A percentile compares a stretch with the other conserved stretches of the same genome.
These are phyloP conservation scores for Paguma larvata DNA, from an alignment of 2,797 vertebrate genomes.

Conservation along the genomic window DNA sequence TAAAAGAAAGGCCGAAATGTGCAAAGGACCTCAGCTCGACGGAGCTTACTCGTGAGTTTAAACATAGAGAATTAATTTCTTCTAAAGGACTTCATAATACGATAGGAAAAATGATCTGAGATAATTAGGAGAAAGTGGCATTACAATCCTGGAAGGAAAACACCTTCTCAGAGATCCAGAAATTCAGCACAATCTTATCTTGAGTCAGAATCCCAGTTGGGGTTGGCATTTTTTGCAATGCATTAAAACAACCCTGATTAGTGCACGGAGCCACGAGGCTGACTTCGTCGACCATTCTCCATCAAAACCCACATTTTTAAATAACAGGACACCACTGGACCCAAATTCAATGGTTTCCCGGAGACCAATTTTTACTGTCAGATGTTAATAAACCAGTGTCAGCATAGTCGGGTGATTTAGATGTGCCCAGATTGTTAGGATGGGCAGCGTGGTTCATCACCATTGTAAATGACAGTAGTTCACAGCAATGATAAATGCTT, in stretches of 20 bases:
- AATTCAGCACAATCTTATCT: conserved; percentile 64
- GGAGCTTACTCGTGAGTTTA: not conserved
- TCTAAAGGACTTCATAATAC: conserved; percentile 59
- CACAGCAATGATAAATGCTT: conserved; percentile 69
- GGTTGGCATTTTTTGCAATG: conserved; percentile 57
- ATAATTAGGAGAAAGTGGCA: conserved; percentile 66
- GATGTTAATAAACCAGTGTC: conserved; percentile 82
- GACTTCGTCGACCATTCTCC: conserved; percentile 66
- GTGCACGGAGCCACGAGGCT: not conserved
- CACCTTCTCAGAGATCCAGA: conserved; percentile 49
- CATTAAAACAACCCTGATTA: conserved; percentile 68
- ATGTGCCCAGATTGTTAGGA: conserved; percentile 57
- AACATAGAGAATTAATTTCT: conserved; percentile 66
- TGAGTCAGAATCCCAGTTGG: conserved; percentile 57
- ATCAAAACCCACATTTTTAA: conserved; percentile 78
- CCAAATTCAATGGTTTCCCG: conserved; percentile 76
- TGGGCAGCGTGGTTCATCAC: conserved; percentile 57
- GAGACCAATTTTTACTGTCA: conserved; percentile 75
- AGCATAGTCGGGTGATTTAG: conserved; percentile 63
- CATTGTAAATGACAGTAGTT: conserved; percentile 76
- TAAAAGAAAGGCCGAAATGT: not conserved
- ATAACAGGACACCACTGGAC: conserved; percentile 61
- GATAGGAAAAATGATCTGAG: conserved; percentile 64
- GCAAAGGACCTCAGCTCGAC: conserved; percentile 29
- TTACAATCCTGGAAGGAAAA: not conserved